Percentiles rank a stretch among this genome's conserved stretches.
These are phyloP conservation scores for Chaetorhynchus papuensis DNA, from an alignment of 2,113 vertebrate species.

Conservation along the genomic window DNA sequence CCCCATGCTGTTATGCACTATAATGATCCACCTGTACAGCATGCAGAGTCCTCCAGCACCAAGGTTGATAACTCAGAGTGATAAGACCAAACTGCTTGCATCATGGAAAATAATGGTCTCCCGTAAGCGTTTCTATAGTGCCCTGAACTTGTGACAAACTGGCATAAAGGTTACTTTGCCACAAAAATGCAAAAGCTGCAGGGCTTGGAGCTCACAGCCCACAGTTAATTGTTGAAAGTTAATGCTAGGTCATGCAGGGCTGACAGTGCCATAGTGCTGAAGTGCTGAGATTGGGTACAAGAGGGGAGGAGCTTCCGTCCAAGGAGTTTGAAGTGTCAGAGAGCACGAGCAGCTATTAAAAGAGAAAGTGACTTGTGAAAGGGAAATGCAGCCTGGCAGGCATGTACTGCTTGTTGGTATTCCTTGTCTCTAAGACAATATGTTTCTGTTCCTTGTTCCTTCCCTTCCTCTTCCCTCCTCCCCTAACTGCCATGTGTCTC, in stretches of 20 bases:
- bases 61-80: constrained; percentile 64
- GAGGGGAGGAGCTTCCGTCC: constrained; percentile 29
- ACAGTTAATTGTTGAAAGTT: constrained; percentile 64
- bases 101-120: constrained; percentile 74
- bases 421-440: not conserved
- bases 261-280: constrained; percentile 35
- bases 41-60: constrained; percentile 44
- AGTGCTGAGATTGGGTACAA: not conserved
- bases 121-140: constrained; percentile 63
- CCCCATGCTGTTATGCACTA: not conserved
- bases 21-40: constrained; percentile 49
- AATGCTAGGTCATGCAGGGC: constrained; percentile 69
- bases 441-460: not conserved
- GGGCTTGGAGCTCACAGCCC: constrained; percentile 39
- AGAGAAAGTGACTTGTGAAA: constrained; percentile 55
- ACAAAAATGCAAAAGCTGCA: constrained; percentile 50
- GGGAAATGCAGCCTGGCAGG: constrained; percentile 24
- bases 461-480: not conserved
- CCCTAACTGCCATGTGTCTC: not conserved
- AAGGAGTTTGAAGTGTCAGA: not conserved
- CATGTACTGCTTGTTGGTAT: constrained; percentile 11
- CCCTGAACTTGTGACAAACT: constrained; percentile 72
- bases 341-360: constrained; percentile 18
- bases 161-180: constrained; percentile 72
- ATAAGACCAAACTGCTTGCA: constrained; percentile 75